Evolutionary conservation across 2,113 vertebrate genomes (phyloP), one percentile per base, ranked within the genome.

Genomic region (Lophura nycthemera): DNA sequence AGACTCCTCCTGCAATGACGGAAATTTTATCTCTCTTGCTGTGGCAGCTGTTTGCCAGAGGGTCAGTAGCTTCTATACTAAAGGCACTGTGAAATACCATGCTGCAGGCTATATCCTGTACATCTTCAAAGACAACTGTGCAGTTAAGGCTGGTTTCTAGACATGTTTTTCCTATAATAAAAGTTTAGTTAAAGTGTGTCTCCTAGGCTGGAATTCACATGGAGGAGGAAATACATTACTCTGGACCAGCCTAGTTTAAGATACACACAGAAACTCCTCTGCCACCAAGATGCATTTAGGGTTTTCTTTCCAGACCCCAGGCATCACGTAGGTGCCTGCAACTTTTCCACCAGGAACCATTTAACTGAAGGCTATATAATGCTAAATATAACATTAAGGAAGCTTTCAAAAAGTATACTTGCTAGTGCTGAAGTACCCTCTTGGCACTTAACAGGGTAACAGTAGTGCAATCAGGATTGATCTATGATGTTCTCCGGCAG

Each of bases 41-140:
- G 91, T 9, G 6, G 84, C 89, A 80, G 75, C 78, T 86, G 69
- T 88, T 95, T 92, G 94, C 91, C 94, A 88, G 91, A 92, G 84
- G 95, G 67, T 60, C 89, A 29, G 89, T 72, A 83, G 82, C 74
- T 74, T 11, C 56, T 64, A 9, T 29, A 65, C 60, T 64, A 78
- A 94, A 91, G 79, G 57, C 7, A 0, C 82, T 77, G 79, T 76
- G 89, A 92, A 89, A 89, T 87, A 42, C 59, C 0, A 0, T 77
- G 92, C 91, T 92, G 75, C 91, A 85, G 92, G 87, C 84, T 85
- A 56, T 47, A 21, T 77, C 32, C 88, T 88, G 75, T 43, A 75
- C 52, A 14, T 77, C 79, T 91, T 92, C 67, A 93, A 92, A 93
- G 82, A 74, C 0, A 85, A 52, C 69, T 91, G 82, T 77, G 50